Base-by-base conservation (phyloP, 2,888 invertebrate genomes). In the Lycophotia porphyrea region DNA sequence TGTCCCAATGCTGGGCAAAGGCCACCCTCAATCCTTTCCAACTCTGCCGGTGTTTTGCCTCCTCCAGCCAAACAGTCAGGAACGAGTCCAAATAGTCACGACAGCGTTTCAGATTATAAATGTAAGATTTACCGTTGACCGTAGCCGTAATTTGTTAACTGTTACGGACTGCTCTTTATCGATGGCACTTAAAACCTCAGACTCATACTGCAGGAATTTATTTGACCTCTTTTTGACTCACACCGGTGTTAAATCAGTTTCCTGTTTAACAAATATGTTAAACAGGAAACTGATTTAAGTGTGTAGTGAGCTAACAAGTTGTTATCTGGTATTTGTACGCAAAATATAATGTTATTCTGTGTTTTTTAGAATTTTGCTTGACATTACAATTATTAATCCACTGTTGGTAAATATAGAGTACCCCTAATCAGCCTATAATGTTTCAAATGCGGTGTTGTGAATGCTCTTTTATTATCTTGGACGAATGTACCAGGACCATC, bases 161-260 rank as follows among this genome's bases (percentile, higher is more conserved):
- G 60, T 67, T 73, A 31, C 52, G 52, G 49, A 64, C 63, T 64
- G 70, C 42, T 65, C 73, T 67, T 78, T 68, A 58, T 71, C 60
- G 44, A 71, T 60, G 70, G 74, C 70, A 52, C 63, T 76, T 66
- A 68, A 39, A 76, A 75, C 34, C 11, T 60, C 70, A 47, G 64
- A 74, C 71, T 83, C 79, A 79, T 68, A 71, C 64, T 13, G 27
- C 27, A 31, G 64, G 74, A 81, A 81, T 81, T 71, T 81, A 60
- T 79, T 71, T 68, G 81, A 83, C 83, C 83, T 68, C 78, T 42
- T 78, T 81, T 71, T 78, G 74, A 74, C 24, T 71, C 71, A 81
- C 27, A 18, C 27, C 52, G 31, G 5, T 39, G 76, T 39, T 78
- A 63, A n/a, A n/a, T n/a, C n/a, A n/a, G n/a, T n/a, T n/a, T n/a